A percentile compares a stretch with the other conserved stretches of the same genome.
These are phyloP conservation scores for Sylvietta virens DNA, from an alignment of 2,113 vertebrate species.

Conservation along the genomic window DNA sequence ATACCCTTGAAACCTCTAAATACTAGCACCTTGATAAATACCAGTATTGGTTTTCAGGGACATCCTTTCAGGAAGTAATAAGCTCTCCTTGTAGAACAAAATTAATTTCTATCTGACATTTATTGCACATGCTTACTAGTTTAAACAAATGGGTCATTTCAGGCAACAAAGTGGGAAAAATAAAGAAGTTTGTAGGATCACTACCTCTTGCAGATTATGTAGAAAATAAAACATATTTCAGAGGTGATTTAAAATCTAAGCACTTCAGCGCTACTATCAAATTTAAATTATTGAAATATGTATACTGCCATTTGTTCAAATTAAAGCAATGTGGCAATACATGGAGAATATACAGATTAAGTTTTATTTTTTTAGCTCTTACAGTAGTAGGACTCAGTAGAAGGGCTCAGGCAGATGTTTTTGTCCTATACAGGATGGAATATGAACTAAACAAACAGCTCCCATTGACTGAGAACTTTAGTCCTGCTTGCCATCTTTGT, in stretches of 20 bases:
- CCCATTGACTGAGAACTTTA: neutral
- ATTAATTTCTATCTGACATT: neutral
- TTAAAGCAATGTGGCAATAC: neutral
- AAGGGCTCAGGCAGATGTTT: neutral
- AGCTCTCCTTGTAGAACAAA: neutral
- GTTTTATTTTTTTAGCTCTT: neutral
- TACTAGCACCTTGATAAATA: neutral
- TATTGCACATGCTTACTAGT: neutral
- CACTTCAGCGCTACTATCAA: neutral
- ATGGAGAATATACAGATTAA: neutral
- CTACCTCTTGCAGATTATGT: neutral
- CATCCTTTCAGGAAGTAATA: neutral
- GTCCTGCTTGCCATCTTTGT: fast-evolving
- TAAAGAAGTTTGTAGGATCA: neutral
- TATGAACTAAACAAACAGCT: neutral
- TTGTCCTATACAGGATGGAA: neutral
- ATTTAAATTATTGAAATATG: neutral
- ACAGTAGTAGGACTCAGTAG: no score
- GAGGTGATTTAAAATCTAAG: neutral
- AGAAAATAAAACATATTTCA: neutral
- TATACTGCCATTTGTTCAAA: neutral
- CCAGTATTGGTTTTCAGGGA: neutral
- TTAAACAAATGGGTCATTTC: neutral
- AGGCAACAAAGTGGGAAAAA: neutral
- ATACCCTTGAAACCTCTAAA: neutral